phyloP scores from a whole-genome alignment of 2,888 invertebrate genomes.

The Hesperia comma region DNA sequence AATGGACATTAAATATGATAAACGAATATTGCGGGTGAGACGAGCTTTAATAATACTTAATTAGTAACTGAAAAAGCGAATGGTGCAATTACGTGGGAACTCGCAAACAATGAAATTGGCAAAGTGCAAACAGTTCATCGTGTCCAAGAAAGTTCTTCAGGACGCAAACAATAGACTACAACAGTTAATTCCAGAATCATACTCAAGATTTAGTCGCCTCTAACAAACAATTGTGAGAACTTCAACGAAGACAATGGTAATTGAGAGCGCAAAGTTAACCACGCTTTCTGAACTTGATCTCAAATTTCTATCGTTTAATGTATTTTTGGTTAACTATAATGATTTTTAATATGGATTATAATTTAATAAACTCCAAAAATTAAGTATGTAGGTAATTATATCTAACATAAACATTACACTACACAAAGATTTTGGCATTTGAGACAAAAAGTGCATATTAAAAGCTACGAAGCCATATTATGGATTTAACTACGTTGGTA shows the following conservation, averaged over 20 bases:
- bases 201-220: constrained; percentile 20
- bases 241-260: constrained; percentile 21
- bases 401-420: no score
- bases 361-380: no score
- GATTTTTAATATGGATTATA: no score
- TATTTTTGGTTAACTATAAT: no score
- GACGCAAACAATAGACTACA: constrained; percentile 25
- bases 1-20: no score
- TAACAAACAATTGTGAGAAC: constrained; percentile 25
- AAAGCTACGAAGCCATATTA: no score
- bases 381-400: no score
- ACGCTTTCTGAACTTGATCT: neutral
- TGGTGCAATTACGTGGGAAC: constrained; percentile 20
- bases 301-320: no score
- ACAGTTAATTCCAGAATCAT: constrained; percentile 16
- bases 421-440: no score
- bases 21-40: no score
- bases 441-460: no score
- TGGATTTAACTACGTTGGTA: no score
- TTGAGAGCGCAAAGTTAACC: constrained; percentile 6
- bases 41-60: neutral
- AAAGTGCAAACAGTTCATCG: constrained; percentile 22
- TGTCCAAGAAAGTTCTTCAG: constrained; percentile 23
- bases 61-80: constrained; percentile 1
- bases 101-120: constrained; percentile 19